These are phyloP conservation scores for Acrossocheilus fasciatus DNA, from an alignment of 2,797 vertebrate species.

Conservation along the genomic window DNA sequence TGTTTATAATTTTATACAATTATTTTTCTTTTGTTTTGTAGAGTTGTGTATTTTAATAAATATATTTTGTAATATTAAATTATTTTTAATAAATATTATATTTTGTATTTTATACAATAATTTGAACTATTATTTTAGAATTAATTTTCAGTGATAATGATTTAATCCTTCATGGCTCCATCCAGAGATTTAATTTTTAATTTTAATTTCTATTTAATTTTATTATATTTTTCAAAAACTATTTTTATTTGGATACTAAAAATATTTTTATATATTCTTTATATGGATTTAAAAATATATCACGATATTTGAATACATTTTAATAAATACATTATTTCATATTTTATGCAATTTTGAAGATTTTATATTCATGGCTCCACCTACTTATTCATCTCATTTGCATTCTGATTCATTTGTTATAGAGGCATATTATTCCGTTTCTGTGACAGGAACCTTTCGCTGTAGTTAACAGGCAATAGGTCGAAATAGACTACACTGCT, in stretches of 20 bases:
- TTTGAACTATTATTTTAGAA: neutral
- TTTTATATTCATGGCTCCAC: neutral
- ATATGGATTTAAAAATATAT: neutral
- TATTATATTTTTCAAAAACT: neutral
- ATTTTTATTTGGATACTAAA: neutral
- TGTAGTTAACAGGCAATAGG: neutral
- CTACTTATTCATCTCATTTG: conserved; percentile 18
- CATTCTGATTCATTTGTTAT: neutral
- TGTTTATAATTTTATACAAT: no score
- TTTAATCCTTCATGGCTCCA: neutral
- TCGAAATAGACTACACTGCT: neutral
- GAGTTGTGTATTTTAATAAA: neutral
- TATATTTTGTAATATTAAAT: no score
- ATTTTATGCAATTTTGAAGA: neutral
- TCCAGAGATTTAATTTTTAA: neutral
- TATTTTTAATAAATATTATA: neutral
- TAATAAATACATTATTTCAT: conserved; percentile 26
- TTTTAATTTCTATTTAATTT: neutral
- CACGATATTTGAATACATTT: neutral
- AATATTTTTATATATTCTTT: neutral
- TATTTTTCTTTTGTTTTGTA: no score
- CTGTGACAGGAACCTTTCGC: neutral
- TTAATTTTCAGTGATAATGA: neutral
- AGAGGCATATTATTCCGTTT: conserved; percentile 2
- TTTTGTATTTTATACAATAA: neutral